Conservation (phyloP, 1,140 invertebrate species). For the Drosophila subpulchrella region DNA sequence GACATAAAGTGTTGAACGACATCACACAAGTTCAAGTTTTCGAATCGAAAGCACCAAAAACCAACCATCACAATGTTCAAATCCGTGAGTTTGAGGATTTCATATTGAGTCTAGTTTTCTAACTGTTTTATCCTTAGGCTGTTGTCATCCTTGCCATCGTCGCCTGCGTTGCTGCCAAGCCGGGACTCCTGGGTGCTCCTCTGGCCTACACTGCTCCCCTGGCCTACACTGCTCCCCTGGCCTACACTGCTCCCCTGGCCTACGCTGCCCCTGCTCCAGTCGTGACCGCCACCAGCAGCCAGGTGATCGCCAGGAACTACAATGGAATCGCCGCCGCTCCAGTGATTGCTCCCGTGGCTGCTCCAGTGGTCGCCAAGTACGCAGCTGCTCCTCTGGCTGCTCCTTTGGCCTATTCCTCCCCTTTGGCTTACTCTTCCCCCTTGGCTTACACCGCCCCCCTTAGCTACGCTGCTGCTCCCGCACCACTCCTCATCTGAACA, state of each 20-base stretch:
- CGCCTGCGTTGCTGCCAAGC: conserved; percentile 68
- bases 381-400: conserved; percentile 36
- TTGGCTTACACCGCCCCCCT: conserved; percentile 14
- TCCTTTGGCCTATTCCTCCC: too few species aligned
- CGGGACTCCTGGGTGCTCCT: conserved; percentile 38
- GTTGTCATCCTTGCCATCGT: conserved; percentile 75
- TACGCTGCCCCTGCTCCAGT: conserved; percentile 59
- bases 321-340: conserved; percentile 79
- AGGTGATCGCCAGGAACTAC: conserved; percentile 84
- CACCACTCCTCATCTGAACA: conserved; percentile 15
- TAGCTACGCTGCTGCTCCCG: background rate
- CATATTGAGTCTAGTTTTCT: background rate
- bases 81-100: conserved; percentile 43
- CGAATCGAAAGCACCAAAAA: too few species aligned
- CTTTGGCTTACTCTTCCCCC: conserved; percentile 7
- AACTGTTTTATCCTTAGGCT: conserved; percentile 23
- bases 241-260: conserved; percentile 1
- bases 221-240: conserved; percentile 17
- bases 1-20: too few species aligned
- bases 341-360: conserved; percentile 62
- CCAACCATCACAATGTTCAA: background rate
- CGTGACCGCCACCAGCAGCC: conserved; percentile 85
- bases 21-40: too few species aligned
- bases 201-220: conserved; percentile 24
- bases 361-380: conserved; percentile 47